These are phyloP conservation scores for Phorcus lineatus DNA, from an alignment of 2,888 invertebrate genomes.

Conservation along the genomic window DNA sequence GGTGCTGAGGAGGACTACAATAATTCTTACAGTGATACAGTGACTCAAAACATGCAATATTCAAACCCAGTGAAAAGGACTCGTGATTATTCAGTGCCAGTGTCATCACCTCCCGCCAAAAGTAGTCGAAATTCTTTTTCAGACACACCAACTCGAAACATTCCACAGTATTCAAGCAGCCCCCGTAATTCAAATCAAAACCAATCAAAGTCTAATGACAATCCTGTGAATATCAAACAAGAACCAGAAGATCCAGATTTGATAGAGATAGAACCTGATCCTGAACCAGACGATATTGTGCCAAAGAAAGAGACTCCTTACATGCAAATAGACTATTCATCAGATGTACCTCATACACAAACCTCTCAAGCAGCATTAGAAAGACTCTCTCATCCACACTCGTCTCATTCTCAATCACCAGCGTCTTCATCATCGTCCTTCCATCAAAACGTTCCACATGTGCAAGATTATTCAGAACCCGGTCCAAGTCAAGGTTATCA, in stretches of 20 bases:
- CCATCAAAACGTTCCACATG: conserved; percentile 24
- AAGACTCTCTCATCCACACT: conserved; percentile 9
- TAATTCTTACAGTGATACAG: neutral
- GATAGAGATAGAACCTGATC: conserved; percentile 19
- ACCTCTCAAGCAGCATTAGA: conserved; percentile 13
- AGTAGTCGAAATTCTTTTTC: conserved; percentile 4
- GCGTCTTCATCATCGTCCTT: conserved; percentile 13
- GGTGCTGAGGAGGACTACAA: neutral
- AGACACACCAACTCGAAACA: neutral
- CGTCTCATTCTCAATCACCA: conserved; percentile 16
- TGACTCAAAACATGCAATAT: neutral
- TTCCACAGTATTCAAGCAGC: neutral
- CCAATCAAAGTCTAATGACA: conserved; percentile 19
- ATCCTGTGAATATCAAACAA: conserved; percentile 11
- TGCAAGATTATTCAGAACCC: conserved; percentile 14
- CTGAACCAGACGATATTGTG: conserved; percentile 6
- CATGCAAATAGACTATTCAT: conserved; percentile 24
- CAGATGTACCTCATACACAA: conserved; percentile 7
- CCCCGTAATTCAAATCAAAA: neutral
- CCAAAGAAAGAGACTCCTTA: conserved; percentile 23
- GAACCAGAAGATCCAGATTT: conserved; percentile 21
- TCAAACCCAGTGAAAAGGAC: neutral
- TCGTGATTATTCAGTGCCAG: neutral
- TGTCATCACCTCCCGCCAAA: neutral
- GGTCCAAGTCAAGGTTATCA: neutral